These are phyloP conservation scores for Clytia hemisphaerica DNA, from an alignment of 30 jellyfish, hydroid and myxozoan genomes.

Conservation along the genomic window DNA sequence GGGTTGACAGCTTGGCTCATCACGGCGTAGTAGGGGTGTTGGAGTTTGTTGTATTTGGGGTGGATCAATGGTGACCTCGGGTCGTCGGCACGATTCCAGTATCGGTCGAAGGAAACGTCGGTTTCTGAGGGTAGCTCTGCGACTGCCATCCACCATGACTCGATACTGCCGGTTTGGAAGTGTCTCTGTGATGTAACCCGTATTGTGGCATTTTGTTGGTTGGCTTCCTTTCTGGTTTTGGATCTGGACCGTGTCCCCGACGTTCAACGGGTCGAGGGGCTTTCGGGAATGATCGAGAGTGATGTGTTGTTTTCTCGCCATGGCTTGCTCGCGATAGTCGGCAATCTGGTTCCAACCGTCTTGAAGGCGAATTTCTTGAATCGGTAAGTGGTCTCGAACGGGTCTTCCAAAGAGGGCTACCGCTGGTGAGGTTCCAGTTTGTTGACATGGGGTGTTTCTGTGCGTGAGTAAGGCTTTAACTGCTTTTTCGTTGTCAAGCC, in stretches of 20 bases:
- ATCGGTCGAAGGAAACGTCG: no score
- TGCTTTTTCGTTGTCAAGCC: slow-evolving; percentile 2
- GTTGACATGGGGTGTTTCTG: slow-evolving; percentile 15
- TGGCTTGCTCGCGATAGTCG: no score
- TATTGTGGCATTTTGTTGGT: neutral
- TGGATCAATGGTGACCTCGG: neutral
- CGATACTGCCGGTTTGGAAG: neutral
- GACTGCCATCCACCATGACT: no score
- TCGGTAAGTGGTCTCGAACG: slow-evolving; percentile 2
- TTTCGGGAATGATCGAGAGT: no score
- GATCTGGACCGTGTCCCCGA: slow-evolving; percentile 1
- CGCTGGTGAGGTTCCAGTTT: neutral
- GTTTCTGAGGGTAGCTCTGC: neutral
- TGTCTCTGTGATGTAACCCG: slow-evolving; percentile 3
- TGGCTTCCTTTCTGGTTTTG: slow-evolving; percentile 6
- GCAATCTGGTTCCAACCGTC: no score
- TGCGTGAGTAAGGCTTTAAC: neutral
- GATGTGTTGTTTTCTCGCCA: no score
- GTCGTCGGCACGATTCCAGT: neutral
- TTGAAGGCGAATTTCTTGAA: no score
- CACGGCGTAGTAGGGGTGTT: no score
- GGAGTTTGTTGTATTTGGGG: no score
- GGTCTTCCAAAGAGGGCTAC: slow-evolving; percentile 12
- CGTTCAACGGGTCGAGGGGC: neutral
- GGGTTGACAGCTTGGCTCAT: no score